These are phyloP conservation scores for Aethes cnicana DNA, from an alignment of 2,888 invertebrate genomes.

Conservation along the genomic window DNA sequence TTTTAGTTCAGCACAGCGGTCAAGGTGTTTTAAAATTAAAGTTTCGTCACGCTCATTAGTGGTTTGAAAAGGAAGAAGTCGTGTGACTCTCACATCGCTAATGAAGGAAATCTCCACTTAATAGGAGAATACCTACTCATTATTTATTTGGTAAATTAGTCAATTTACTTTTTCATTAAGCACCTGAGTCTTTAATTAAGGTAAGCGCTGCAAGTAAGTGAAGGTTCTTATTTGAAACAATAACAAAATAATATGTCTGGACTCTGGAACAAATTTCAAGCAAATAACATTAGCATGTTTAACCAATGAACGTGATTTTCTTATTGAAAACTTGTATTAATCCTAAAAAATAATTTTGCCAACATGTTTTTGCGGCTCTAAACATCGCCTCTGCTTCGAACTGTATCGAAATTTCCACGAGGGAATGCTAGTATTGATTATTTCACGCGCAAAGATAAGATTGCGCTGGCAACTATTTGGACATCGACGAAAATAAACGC, in stretches of 20 bases:
- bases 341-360: no score
- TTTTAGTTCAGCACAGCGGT: slow-evolving; percentile 24
- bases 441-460: slow-evolving; percentile 5
- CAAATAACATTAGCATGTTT: no score
- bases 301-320: neutral
- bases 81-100: slow-evolving; percentile 1
- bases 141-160: no score
- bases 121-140: no score
- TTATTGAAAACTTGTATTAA: no score
- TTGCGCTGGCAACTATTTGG: slow-evolving; percentile 22
- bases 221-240: no score
- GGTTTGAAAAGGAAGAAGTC: slow-evolving; percentile 15
- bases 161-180: no score
- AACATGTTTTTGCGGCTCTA: slow-evolving; percentile 1
- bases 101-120: no score
- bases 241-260: no score
- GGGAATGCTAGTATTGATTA: neutral
- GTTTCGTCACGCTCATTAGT: slow-evolving; percentile 19
- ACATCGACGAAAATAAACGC: slow-evolving; percentile 32
- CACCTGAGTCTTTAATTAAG: no score
- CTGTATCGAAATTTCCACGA: neutral
- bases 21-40: slow-evolving; percentile 26
- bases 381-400: neutral
- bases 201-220: no score
- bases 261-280: no score